A percentile compares a stretch with the other conserved stretches of the same genome.
Evolutionary conservation across 2,797 vertebrate species (phyloP).

Genomic region (Cacajao melanocephalus): DNA sequence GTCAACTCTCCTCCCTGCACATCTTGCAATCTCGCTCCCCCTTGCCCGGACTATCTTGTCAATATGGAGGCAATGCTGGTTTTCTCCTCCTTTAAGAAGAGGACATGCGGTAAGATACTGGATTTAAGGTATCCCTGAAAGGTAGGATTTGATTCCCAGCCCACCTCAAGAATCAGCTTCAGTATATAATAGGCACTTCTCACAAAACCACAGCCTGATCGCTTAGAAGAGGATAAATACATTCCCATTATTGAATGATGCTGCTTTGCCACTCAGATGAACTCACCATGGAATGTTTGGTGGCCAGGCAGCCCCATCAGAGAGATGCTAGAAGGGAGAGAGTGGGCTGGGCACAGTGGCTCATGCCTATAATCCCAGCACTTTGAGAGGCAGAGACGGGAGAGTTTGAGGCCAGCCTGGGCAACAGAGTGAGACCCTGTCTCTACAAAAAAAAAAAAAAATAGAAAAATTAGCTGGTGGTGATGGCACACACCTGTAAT

Average conservation of each 20-base stretch:
- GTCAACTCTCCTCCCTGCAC: no score
- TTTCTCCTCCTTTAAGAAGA: background rate
- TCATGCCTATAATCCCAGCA: background rate
- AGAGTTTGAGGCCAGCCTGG: background rate
- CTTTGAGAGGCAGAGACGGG: background rate
- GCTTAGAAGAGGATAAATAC: background rate
- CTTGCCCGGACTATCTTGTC: background rate
- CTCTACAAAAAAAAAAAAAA: background rate
- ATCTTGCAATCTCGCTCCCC: no score
- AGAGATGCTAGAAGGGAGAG: background rate
- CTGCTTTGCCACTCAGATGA: background rate
- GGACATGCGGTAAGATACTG: fast-evolving
- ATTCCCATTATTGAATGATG: background rate
- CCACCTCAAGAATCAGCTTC: fast-evolving
- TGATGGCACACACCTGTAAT: background rate
- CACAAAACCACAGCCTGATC: background rate
- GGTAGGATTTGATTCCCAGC: background rate
- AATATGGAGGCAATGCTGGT: background rate
- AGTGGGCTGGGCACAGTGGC: background rate
- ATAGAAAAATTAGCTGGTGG: background rate
- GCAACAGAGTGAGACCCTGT: background rate
- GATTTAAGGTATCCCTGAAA: background rate
- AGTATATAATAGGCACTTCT: background rate
- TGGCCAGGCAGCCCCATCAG: background rate
- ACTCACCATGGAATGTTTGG: fast-evolving